phyloP scores from a whole-genome alignment of 1,140 invertebrate genomes.

The Zeugodacus cucurbitae region DNA sequence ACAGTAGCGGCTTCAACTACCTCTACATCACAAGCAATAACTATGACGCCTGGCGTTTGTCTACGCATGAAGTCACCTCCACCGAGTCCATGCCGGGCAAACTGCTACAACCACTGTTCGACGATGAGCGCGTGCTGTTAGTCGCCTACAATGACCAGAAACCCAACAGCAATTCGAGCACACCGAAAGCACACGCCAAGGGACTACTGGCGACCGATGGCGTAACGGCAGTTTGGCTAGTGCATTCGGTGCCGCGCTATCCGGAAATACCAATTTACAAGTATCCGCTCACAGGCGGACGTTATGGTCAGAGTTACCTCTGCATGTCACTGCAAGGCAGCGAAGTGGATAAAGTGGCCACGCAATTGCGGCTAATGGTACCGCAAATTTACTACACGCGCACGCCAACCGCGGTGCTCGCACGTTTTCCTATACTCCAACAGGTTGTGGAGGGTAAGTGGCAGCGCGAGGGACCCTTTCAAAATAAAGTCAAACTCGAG shows the following conservation, averaged over 20 bases:
- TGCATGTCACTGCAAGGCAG: conserved; percentile 79
- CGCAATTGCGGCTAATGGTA: conserved; percentile 81
- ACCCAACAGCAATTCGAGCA: conserved; percentile 70
- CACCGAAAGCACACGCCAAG: conserved; percentile 83
- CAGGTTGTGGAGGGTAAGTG: conserved; percentile 73
- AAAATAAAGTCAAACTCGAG: conserved; percentile 70
- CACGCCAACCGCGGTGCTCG: conserved; percentile 68
- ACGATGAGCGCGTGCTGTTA: conserved; percentile 68
- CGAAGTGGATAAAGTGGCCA: conserved; percentile 77
- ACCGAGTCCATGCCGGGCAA: conserved; percentile 78
- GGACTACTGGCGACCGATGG: conserved; percentile 82
- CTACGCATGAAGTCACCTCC: conserved; percentile 74
- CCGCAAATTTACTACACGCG: conserved; percentile 75
- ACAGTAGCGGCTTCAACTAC: conserved; percentile 74
- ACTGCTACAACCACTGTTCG: conserved; percentile 78
- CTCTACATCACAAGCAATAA: conserved; percentile 76
- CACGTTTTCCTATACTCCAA: conserved; percentile 70
- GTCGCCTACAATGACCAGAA: conserved; percentile 88
- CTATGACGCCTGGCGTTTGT: conserved; percentile 76
- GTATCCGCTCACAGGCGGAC: conserved; percentile 78
- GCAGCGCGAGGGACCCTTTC: conserved; percentile 72
- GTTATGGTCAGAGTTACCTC: conserved; percentile 87
- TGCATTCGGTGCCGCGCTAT: conserved; percentile 91
- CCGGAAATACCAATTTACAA: conserved; percentile 74
- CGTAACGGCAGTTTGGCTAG: conserved; percentile 84